Evolutionary conservation across 2,113 vertebrate genomes (phyloP).

Genomic region (Cyphomyrus discorhynchus): DNA sequence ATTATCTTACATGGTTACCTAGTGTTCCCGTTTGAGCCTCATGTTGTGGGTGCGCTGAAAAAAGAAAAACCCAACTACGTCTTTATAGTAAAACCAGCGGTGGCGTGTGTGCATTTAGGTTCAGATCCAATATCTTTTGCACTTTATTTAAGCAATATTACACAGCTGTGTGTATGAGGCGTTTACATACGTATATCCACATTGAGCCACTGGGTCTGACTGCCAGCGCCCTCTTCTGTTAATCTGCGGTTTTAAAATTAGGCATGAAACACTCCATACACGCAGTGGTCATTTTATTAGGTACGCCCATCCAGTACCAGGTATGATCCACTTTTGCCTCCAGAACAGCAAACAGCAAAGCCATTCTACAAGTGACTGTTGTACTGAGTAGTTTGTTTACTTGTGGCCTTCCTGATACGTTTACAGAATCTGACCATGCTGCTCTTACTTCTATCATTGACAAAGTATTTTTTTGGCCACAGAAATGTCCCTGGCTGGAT

Average conservation of each 20-base stretch:
- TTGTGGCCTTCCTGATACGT: neutral
- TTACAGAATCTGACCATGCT: neutral
- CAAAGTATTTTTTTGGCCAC: neutral
- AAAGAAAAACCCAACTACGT: neutral
- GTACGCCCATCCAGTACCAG: neutral
- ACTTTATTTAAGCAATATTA: neutral
- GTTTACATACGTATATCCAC: neutral
- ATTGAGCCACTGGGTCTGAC: slow-evolving; percentile 21
- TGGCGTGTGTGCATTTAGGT: neutral
- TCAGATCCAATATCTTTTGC: neutral
- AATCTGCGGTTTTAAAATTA: neutral
- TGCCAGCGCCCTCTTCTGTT: slow-evolving; percentile 63
- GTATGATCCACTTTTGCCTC: neutral
- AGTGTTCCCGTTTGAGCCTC: neutral
- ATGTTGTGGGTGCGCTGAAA: neutral
- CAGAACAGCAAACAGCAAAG: neutral
- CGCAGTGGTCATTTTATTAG: neutral
- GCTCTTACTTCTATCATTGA: neutral
- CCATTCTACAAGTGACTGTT: neutral
- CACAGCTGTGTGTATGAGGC: neutral
- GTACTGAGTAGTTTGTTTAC: neutral
- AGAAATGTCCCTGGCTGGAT: neutral
- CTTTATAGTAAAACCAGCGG: neutral
- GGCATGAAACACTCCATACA: neutral
- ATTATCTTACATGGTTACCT: neutral